Conservation (phyloP, 2,113 vertebrate species). For the Heptranchias perlo region DNA sequence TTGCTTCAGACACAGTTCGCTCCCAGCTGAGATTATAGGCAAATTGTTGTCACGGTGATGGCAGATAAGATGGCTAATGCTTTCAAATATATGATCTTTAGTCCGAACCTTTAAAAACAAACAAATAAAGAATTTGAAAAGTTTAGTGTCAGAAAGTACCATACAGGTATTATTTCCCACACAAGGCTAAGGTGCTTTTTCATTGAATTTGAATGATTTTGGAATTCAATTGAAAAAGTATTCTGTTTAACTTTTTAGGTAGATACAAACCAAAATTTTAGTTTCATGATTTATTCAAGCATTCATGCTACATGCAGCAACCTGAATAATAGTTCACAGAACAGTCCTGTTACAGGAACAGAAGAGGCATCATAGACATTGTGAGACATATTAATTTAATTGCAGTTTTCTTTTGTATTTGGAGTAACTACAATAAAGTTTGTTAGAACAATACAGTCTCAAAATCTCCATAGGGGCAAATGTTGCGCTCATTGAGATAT, state of each 20-base stretch:
- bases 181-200: background rate
- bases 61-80: slow-evolving; percentile 92
- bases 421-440: background rate
- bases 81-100: slow-evolving; percentile 92
- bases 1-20: slow-evolving; percentile 90
- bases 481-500: too few relatives aligned
- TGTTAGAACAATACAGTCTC: background rate
- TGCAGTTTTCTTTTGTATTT: background rate
- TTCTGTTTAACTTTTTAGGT: background rate
- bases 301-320: background rate
- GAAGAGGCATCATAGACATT: background rate
- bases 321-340: background rate
- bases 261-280: background rate
- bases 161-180: background rate
- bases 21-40: slow-evolving; percentile 90
- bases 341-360: background rate
- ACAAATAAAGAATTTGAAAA: slow-evolving; percentile 39
- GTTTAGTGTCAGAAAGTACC: background rate
- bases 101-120: slow-evolving; percentile 77
- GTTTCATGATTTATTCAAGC: background rate
- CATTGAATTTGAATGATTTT: background rate
- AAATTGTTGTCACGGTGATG: slow-evolving; percentile 90
- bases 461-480: background rate
- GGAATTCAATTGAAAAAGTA: background rate
- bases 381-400: background rate